phyloP scores from a whole-genome alignment of 2,888 invertebrate genomes.

The Thereva nobilitata region DNA sequence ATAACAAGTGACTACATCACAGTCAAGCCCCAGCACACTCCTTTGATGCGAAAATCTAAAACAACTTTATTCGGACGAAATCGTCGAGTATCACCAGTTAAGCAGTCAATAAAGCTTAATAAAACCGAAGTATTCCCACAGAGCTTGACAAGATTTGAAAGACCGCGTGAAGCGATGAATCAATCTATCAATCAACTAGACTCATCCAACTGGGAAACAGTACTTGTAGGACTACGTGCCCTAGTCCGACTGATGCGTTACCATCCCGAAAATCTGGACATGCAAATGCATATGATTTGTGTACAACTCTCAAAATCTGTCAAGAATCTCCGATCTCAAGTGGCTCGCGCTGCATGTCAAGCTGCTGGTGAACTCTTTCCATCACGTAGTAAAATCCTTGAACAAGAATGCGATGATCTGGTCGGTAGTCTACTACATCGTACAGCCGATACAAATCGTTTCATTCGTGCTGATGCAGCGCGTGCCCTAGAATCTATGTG shows the following conservation, averaged over 20 bases:
- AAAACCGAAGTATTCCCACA: slow-evolving; percentile 52
- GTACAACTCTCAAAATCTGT: slow-evolving; percentile 76
- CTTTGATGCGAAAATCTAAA: slow-evolving; percentile 54
- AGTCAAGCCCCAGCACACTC: slow-evolving; percentile 46
- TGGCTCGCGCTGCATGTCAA: slow-evolving; percentile 84
- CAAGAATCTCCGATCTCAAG: slow-evolving; percentile 89
- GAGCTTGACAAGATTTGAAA: slow-evolving; percentile 62
- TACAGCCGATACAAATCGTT: slow-evolving; percentile 91
- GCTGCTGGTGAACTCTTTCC: slow-evolving; percentile 80
- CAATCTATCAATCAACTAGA: slow-evolving; percentile 70
- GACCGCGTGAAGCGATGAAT: slow-evolving; percentile 67
- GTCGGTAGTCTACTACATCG: slow-evolving; percentile 80
- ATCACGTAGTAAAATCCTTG: slow-evolving; percentile 63
- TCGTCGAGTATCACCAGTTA: slow-evolving; percentile 53
- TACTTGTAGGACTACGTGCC: slow-evolving; percentile 72
- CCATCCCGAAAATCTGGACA: slow-evolving; percentile 65
- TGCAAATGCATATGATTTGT: slow-evolving; percentile 71
- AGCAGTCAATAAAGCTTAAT: slow-evolving; percentile 51
- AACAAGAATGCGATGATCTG: slow-evolving; percentile 84
- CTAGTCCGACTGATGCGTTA: slow-evolving; percentile 71
- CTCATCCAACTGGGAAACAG: slow-evolving; percentile 78
- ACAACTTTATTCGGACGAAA: slow-evolving; percentile 53
- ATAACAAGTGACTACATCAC: slow-evolving; percentile 39
- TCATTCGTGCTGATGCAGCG: slow-evolving; percentile 83
- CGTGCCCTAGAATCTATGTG: slow-evolving; percentile 81